Evolutionary conservation across 2,113 vertebrate genomes (phyloP).

Genomic region (Cyanoramphus novaezelandiae): DNA sequence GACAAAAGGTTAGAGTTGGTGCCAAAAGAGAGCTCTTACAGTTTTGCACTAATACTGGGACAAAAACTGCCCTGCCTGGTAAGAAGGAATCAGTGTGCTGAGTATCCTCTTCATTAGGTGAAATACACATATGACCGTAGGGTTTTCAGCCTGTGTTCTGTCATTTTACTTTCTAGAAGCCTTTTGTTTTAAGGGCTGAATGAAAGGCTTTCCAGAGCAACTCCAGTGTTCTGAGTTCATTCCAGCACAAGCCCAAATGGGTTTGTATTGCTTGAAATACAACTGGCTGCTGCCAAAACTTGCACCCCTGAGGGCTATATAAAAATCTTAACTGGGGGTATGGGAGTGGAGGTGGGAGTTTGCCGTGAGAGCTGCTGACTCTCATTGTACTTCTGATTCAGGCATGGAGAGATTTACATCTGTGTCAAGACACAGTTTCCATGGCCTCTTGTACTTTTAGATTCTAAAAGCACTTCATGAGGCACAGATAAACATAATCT

Average conservation of each 20-base stretch:
- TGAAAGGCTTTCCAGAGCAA: background rate
- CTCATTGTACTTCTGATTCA: background rate
- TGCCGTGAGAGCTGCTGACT: background rate
- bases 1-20: background rate
- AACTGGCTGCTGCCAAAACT: background rate
- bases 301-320: background rate
- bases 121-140: background rate
- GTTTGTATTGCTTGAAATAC: background rate
- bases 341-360: background rate
- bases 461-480: background rate
- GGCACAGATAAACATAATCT: background rate
- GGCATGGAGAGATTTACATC: background rate
- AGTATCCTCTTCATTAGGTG: background rate
- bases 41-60: accelerated
- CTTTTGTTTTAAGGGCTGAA: background rate
- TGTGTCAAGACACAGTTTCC: background rate
- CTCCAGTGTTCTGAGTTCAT: background rate
- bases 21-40: background rate
- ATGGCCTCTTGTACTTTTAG: background rate
- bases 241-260: background rate
- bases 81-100: background rate
- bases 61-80: background rate
- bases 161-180: background rate
- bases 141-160: background rate
- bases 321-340: background rate